Evolutionary conservation across 2,888 invertebrate genomes (phyloP).

Genomic region (Sminthurinus aureus): DNA sequence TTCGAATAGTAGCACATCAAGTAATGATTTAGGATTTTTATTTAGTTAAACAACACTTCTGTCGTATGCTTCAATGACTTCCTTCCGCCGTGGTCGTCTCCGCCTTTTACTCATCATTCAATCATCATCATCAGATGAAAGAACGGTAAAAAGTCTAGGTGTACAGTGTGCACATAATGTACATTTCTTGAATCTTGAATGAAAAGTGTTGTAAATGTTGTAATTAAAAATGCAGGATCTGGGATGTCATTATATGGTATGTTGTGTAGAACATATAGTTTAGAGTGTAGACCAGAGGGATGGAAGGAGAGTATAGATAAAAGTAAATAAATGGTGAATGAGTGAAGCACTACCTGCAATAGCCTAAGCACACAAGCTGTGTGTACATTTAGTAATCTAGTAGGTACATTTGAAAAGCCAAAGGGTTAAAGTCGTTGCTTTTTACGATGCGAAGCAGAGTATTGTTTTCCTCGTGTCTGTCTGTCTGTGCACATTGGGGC

Average conservation of each 20-base stretch:
- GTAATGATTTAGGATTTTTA: no score
- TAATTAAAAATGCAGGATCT: conserved; percentile 6
- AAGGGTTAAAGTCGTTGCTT: no score
- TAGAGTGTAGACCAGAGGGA: no score
- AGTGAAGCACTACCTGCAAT: not conserved
- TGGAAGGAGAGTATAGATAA: not conserved
- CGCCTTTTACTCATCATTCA: not conserved
- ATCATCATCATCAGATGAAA: not conserved
- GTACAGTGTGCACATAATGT: not conserved
- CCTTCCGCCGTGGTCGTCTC: not conserved
- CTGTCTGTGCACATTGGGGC: no score
- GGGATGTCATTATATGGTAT: not conserved
- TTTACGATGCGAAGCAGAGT: no score
- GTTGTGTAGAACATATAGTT: not conserved
- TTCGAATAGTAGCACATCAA: no score
- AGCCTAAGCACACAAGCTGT: not conserved
- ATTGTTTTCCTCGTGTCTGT: no score
- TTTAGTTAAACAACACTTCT: no score
- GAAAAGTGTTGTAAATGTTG: conserved; percentile 14
- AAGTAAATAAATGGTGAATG: not conserved
- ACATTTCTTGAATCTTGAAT: not conserved
- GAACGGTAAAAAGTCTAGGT: not conserved
- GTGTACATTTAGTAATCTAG: no score
- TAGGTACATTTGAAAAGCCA: no score
- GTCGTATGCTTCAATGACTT: conserved; percentile 1